These are phyloP conservation scores for Mastomys coucha DNA, from an alignment of 2,113 vertebrate genomes.

Conservation along the genomic window DNA sequence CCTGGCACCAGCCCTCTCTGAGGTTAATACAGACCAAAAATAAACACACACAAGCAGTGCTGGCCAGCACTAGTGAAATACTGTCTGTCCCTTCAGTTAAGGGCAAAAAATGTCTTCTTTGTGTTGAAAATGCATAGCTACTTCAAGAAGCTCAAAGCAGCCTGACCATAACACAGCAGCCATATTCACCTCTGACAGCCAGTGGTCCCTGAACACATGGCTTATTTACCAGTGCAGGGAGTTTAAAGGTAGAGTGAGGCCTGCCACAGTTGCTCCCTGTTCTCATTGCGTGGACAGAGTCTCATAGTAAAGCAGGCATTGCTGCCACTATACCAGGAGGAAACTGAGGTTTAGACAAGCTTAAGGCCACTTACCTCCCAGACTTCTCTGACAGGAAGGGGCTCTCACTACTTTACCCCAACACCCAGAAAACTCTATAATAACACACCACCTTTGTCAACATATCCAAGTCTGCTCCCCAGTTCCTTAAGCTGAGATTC, in stretches of 20 bases:
- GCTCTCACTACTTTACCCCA: not conserved
- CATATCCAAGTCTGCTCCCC: not conserved
- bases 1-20: conserved; percentile 20
- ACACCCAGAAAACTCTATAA: not conserved
- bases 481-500: not conserved
- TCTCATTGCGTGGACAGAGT: not conserved
- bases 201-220: not conserved
- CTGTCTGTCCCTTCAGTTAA: not conserved
- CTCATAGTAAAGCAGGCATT: not conserved
- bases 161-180: not conserved
- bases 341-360: not conserved
- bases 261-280: not conserved
- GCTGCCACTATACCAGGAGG: not conserved
- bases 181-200: not conserved
- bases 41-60: conserved; percentile 33
- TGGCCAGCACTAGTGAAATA: not conserved
- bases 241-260: not conserved
- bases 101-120: conserved; percentile 6
- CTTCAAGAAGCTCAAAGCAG: not conserved
- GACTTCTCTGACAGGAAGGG: not conserved
- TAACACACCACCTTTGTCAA: not conserved
- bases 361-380: not conserved
- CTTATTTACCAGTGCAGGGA: not conserved
- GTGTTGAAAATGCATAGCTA: not conserved
- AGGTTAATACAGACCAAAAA: conserved; percentile 47